phyloP scores from a whole-genome alignment of 2,888 invertebrate species.

The Bombylius major region DNA sequence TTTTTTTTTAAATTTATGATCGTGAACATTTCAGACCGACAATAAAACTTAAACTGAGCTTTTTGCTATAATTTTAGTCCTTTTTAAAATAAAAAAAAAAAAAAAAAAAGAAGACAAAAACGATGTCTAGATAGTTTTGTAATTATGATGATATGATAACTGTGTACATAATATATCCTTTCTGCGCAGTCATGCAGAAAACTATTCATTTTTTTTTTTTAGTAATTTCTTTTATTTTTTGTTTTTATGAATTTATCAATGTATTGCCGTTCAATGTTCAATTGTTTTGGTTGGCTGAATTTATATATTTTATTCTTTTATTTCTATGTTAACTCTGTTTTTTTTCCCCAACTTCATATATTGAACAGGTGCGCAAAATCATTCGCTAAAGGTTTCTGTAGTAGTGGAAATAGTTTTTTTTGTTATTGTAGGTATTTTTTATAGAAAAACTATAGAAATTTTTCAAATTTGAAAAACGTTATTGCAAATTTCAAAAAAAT shows the following conservation, averaged over 20 bases:
- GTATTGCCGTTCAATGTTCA: slow-evolving; percentile 10
- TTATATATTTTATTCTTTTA: neutral
- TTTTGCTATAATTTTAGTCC: neutral
- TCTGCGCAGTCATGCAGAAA: slow-evolving; percentile 28
- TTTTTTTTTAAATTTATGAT: too few species aligned
- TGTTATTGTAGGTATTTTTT: too few species aligned
- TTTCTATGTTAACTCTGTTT: neutral
- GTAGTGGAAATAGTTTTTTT: too few species aligned
- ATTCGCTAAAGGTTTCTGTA: too few species aligned
- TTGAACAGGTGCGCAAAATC: slow-evolving; percentile 5
- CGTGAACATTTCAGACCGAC: slow-evolving; percentile 2
- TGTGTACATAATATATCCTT: slow-evolving; percentile 12
- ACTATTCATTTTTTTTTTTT: slow-evolving; percentile 1
- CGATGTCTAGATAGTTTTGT: neutral
- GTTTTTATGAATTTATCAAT: neutral
- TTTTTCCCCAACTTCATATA: neutral
- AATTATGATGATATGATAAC: slow-evolving; percentile 1
- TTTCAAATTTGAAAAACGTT: too few species aligned
- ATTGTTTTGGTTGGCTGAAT: slow-evolving; percentile 28
- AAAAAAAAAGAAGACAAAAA: too few species aligned
- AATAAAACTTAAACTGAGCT: slow-evolving; percentile 7
- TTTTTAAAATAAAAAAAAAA: neutral
- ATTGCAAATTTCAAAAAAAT: too few species aligned
- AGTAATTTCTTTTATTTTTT: neutral
- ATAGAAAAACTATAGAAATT: too few species aligned